These are phyloP conservation scores for Patella ulyssiponensis DNA, from an alignment of 2,888 invertebrate species.

Conservation along the genomic window DNA sequence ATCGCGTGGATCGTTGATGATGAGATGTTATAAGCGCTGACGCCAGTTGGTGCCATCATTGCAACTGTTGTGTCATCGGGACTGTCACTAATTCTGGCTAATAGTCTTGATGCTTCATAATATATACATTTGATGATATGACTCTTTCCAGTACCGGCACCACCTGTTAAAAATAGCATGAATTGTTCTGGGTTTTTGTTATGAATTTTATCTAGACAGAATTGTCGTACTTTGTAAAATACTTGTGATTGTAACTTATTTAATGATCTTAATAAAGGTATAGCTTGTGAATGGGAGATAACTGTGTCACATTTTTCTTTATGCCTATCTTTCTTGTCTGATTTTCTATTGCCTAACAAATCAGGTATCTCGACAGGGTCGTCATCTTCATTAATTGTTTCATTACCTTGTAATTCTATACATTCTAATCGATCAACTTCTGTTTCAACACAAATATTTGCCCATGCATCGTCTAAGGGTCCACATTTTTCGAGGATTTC, in stretches of 20 bases:
- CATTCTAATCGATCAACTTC: constrained; percentile 9
- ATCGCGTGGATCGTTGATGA: not conserved
- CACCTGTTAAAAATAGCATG: constrained; percentile 26
- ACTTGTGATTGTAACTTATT: constrained; percentile 21
- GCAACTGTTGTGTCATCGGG: constrained; percentile 18
- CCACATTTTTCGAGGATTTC: constrained; percentile 11
- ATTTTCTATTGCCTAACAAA: not conserved
- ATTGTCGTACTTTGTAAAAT: constrained; percentile 28
- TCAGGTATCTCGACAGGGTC: not conserved
- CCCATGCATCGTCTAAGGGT: constrained; percentile 17
- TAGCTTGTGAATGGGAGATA: not conserved
- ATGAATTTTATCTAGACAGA: constrained; percentile 19
- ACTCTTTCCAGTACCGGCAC: constrained; percentile 21
- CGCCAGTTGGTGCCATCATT: constrained; percentile 7
- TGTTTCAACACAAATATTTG: constrained; percentile 1
- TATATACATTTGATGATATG: constrained; percentile 23
- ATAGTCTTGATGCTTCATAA: constrained; percentile 21
- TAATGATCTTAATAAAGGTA: constrained; percentile 18
- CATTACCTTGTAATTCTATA: not conserved
- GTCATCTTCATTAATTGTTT: constrained; percentile 6
- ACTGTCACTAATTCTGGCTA: constrained; percentile 2
- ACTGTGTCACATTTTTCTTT: too few relatives aligned
- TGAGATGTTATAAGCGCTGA: constrained; percentile 20
- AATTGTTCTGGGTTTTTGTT: not conserved
- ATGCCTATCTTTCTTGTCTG: not conserved